A percentile compares a stretch with the other conserved stretches of the same genome.
phyloP scores from a whole-genome alignment of 2,113 vertebrate genomes.

The Brachirus orientalis region DNA sequence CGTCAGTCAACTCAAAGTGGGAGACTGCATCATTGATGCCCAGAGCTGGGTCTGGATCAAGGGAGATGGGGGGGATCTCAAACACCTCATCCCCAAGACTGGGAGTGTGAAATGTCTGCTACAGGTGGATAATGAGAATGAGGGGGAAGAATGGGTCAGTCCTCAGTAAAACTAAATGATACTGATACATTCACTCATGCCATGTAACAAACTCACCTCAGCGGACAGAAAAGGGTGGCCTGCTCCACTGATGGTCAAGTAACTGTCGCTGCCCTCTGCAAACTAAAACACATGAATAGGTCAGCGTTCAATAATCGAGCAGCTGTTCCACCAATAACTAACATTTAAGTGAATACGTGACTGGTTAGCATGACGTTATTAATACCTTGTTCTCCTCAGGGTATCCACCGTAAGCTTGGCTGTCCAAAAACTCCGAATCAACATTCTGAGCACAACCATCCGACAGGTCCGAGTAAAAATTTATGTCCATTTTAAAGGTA shows the following conservation, averaged over 20 bases:
- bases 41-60: conserved; percentile 88
- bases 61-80: conserved; percentile 92
- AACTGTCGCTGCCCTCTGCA: conserved; percentile 87
- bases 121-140: conserved; percentile 19
- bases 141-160: background rate
- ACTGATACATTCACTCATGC: background rate
- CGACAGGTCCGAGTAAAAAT: conserved; percentile 80
- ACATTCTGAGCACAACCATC: conserved; percentile 74
- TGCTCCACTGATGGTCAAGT: conserved; percentile 86
- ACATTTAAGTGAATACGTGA: background rate
- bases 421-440: conserved; percentile 76
- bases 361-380: background rate
- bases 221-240: conserved; percentile 87
- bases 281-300: conserved; percentile 76
- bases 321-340: background rate
- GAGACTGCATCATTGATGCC: conserved; percentile 87
- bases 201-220: conserved; percentile 55
- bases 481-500: conserved; percentile 70
- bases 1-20: conserved; percentile 86
- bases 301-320: background rate
- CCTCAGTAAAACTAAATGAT: no score
- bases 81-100: conserved; percentile 93
- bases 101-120: conserved; percentile 91
- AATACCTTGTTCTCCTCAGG: conserved; percentile 74
- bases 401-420: conserved; percentile 69